Percentiles rank a stretch among this genome's conserved stretches.
Conservation (phyloP, 2,888 invertebrate genomes). For the Pyrrhosoma nymphula region DNA sequence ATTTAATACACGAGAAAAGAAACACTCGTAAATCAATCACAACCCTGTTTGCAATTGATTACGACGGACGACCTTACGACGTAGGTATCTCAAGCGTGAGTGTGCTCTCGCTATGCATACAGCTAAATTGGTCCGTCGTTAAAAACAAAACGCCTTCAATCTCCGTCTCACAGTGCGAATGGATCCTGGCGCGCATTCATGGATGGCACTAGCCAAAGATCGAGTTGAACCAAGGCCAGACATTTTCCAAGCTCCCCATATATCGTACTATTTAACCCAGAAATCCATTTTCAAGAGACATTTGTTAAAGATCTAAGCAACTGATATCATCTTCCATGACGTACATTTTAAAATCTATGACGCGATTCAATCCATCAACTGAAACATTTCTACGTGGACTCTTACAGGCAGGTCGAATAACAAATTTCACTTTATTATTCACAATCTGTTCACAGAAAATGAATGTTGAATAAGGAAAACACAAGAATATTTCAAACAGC, state of each 20-base stretch:
- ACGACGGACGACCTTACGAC: background rate
- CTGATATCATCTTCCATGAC: background rate
- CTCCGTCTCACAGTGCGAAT: background rate
- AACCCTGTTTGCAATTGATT: background rate
- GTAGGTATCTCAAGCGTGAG: background rate
- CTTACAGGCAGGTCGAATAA: no score
- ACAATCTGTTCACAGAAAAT: no score
- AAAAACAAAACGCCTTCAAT: background rate
- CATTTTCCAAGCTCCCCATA: background rate
- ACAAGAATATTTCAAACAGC: no score
- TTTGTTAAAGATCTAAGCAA: background rate
- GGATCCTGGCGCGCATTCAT: constrained; percentile 12
- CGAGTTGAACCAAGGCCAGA: background rate
- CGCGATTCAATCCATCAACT: no score
- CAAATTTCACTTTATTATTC: no score
- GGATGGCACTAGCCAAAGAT: background rate
- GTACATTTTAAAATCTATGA: no score
- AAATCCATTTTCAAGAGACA: background rate
- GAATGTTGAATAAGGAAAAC: no score
- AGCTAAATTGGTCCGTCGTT: background rate
- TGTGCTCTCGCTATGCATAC: background rate
- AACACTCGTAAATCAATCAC: background rate
- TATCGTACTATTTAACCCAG: background rate
- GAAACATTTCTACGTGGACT: no score
- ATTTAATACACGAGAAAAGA: background rate